These are phyloP conservation scores for Gallinago stenura DNA, from an alignment of 2,797 vertebrate species.

Conservation along the genomic window DNA sequence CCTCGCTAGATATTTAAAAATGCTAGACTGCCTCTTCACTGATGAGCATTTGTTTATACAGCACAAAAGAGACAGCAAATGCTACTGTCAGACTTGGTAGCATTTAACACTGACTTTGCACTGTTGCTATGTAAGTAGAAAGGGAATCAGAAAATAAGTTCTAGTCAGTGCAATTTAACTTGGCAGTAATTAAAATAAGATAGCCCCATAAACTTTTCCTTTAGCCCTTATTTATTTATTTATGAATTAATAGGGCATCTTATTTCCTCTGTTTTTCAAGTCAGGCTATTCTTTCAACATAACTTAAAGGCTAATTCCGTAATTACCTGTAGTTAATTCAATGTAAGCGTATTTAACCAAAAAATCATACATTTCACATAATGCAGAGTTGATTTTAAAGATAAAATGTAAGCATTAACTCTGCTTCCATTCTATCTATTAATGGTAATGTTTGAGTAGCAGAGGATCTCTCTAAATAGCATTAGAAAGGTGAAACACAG, in stretches of 20 bases:
- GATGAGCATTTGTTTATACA: background rate
- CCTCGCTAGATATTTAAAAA: background rate
- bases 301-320: background rate
- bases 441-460: background rate
- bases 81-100: background rate
- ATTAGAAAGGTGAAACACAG: background rate
- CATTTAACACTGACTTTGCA: background rate
- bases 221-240: background rate
- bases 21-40: background rate
- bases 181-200: background rate
- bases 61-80: background rate
- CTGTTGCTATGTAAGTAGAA: background rate
- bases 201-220: background rate
- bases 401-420: background rate
- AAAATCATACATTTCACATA: background rate
- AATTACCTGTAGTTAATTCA: background rate
- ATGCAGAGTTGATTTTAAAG: background rate
- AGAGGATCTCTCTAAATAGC: background rate
- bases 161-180: background rate
- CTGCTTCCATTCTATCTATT: background rate
- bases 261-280: background rate
- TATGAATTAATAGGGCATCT: background rate
- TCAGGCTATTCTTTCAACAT: background rate
- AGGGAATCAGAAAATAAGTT: background rate
- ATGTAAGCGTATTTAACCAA: background rate